phyloP scores from a whole-genome alignment of 2,797 vertebrate genomes.

The Schizopygopsis malacanthus region DNA sequence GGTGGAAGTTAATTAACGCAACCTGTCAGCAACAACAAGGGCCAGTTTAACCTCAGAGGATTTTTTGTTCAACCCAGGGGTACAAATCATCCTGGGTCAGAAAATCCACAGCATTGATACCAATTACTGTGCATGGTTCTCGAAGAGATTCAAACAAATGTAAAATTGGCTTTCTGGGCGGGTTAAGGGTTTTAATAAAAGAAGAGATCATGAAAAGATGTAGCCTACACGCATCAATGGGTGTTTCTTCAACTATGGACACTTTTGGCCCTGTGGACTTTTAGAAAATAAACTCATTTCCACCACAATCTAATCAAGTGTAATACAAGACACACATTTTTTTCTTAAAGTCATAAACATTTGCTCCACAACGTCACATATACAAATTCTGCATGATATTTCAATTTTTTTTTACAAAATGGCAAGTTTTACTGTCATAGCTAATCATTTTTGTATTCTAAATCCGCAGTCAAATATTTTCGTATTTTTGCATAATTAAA shows the following conservation, averaged over 20 bases:
- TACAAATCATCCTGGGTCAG: constrained; percentile 10
- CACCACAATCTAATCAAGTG: neutral
- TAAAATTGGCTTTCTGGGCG: neutral
- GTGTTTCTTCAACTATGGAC: neutral
- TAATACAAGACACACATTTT: neutral
- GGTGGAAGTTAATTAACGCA: constrained; percentile 22
- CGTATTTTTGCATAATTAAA: too few relatives aligned
- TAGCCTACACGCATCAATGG: neutral
- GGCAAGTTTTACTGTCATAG: neutral
- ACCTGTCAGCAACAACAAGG: constrained; percentile 30
- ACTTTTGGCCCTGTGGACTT: neutral
- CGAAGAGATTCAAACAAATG: neutral
- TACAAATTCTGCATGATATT: neutral
- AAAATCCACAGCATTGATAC: neutral
- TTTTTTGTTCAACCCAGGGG: constrained; percentile 6
- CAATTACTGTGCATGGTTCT: constrained; percentile 12
- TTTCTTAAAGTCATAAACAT: neutral
- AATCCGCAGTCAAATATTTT: too few relatives aligned
- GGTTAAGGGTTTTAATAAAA: neutral
- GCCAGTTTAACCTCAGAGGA: constrained; percentile 14
- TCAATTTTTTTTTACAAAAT: neutral
- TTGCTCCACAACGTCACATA: neutral
- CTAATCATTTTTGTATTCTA: neutral
- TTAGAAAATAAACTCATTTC: neutral
- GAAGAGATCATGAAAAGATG: neutral